Evolutionary conservation across 2,797 vertebrate genomes (phyloP).

Genomic region (Petrocephalus sullivani): DNA sequence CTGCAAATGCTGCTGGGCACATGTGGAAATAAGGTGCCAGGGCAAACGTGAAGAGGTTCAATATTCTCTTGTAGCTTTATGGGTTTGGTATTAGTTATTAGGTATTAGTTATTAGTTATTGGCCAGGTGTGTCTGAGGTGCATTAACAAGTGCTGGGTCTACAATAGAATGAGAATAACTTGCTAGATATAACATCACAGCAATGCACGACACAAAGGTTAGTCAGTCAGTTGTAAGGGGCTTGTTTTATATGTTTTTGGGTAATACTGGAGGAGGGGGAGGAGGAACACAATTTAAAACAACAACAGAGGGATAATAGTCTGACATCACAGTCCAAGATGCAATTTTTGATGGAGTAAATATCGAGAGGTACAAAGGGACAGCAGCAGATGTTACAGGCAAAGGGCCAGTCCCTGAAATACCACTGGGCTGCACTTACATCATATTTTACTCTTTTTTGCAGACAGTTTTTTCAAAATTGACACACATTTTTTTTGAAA

Average conservation of each 20-base stretch:
- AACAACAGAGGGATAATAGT: background rate
- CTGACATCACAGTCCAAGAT: background rate
- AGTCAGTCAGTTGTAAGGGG: background rate
- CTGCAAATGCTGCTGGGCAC: background rate
- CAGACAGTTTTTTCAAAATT: background rate
- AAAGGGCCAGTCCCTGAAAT: background rate
- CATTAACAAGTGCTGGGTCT: background rate
- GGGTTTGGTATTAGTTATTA: background rate
- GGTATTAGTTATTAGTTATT: background rate
- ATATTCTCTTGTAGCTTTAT: background rate
- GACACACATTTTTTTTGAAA: background rate
- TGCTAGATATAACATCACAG: background rate
- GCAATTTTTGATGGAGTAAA: background rate
- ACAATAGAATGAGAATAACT: background rate
- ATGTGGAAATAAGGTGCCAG: background rate
- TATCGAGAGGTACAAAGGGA: background rate
- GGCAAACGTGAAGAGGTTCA: background rate
- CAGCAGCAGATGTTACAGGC: background rate
- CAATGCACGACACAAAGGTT: background rate
- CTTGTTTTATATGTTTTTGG: background rate
- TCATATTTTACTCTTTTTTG: background rate
- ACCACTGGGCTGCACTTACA: background rate
- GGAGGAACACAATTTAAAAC: background rate
- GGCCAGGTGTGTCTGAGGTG: background rate
- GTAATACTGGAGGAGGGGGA: background rate